These are phyloP conservation scores for Myotis pilosus DNA, from an alignment of 2,797 vertebrate species.

Conservation along the genomic window DNA sequence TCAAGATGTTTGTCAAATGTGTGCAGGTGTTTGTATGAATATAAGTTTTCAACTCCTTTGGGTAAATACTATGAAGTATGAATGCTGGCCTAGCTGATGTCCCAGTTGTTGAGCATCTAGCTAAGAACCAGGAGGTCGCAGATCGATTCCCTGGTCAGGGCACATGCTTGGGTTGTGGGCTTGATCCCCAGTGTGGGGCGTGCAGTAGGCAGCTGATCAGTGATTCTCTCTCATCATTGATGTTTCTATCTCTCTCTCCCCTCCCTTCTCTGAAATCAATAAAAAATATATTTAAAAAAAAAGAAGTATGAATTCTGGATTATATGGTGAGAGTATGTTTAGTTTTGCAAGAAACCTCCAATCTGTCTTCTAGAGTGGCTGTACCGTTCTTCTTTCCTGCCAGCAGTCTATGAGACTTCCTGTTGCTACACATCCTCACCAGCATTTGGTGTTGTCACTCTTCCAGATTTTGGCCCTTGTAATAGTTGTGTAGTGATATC, in stretches of 20 bases:
- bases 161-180: no score
- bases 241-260: no score
- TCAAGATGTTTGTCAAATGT: background rate
- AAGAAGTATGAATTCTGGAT: background rate
- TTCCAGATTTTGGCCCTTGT: background rate
- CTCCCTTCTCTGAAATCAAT: no score
- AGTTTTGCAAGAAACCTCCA: background rate
- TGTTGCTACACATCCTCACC: background rate
- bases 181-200: no score
- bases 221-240: no score
- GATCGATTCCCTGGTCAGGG: no score
- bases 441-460: background rate
- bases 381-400: background rate
- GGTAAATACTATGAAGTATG: background rate
- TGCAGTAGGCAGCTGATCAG: no score
- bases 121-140: no score
- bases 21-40: background rate
- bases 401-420: background rate
- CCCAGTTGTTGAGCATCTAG: no score
- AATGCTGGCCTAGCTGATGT: background rate
- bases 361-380: background rate
- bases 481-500: no score
- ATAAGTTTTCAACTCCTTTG: background rate
- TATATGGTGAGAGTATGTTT: background rate
- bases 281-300: no score